These are phyloP conservation scores for Cryptotis parvus DNA, from an alignment of 2,113 vertebrate genomes.

Conservation along the genomic window DNA sequence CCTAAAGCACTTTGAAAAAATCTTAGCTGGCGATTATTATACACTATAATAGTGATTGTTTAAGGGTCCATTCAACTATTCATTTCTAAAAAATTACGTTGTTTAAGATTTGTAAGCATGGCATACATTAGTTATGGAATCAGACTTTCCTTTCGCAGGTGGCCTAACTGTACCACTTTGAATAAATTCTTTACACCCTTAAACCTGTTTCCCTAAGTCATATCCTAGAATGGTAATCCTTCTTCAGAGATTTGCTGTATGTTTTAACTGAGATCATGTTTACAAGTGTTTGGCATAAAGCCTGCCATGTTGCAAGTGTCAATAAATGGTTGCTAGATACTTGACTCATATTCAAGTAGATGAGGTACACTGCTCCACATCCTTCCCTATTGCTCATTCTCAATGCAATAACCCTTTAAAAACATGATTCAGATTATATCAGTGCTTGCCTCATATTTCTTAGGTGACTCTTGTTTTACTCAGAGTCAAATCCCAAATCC, in stretches of 20 bases:
- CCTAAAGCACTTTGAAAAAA: background rate
- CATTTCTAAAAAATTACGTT: background rate
- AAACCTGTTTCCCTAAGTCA: background rate
- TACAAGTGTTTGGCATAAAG: conserved; percentile 3
- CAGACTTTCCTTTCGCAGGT: background rate
- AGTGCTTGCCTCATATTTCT: background rate
- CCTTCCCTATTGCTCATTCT: background rate
- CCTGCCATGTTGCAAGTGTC: background rate
- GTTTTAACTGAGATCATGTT: conserved; percentile 3
- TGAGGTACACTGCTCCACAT: background rate
- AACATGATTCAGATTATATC: background rate
- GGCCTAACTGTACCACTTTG: background rate
- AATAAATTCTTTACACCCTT: background rate
- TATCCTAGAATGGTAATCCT: background rate
- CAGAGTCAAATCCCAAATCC: background rate
- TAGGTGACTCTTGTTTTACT: background rate
- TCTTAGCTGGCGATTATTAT: background rate
- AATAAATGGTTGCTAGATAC: background rate
- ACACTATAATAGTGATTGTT: background rate
- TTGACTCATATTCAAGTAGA: conserved; percentile 11
- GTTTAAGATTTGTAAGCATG: conserved; percentile 35
- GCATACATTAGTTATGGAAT: background rate
- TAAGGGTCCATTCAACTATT: background rate
- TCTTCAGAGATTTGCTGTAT: background rate
- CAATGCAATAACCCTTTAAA: background rate